Evolutionary conservation across 2,113 vertebrate species (phyloP).

Genomic region (Paratilapia polleni): DNA sequence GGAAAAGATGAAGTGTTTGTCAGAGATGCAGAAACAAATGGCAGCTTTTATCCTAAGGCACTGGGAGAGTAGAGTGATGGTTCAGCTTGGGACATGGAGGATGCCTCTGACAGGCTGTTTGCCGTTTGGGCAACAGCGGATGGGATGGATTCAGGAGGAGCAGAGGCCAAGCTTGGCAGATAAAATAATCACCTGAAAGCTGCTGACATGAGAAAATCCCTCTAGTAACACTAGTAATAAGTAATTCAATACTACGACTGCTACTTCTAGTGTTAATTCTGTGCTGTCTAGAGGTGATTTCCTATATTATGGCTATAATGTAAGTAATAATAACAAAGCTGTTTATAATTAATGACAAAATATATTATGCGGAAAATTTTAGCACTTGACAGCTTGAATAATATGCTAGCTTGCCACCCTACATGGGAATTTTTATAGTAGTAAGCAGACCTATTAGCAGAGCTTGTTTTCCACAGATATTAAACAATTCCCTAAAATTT

Average conservation of each 20-base stretch:
- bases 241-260: background rate
- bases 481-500: constrained; percentile 8
- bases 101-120: constrained; percentile 56
- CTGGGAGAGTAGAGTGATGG: constrained; percentile 55
- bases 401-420: background rate
- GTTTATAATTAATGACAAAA: constrained; percentile 2
- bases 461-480: background rate
- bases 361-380: background rate
- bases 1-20: constrained; percentile 75
- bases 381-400: background rate
- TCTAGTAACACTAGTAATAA: constrained; percentile 3
- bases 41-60: constrained; percentile 73
- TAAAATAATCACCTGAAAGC: constrained; percentile 49
- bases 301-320: background rate
- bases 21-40: constrained; percentile 76
- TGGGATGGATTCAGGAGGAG: constrained; percentile 38
- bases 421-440: background rate
- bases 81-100: constrained; percentile 51
- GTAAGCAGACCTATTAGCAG: background rate
- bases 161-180: constrained; percentile 50
- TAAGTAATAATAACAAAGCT: background rate
- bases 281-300: background rate
- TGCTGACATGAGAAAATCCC: constrained; percentile 37
- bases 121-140: constrained; percentile 45
- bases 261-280: background rate